Evolutionary conservation across 1,140 invertebrate genomes (phyloP), one percentile per base, ranked within the genome.

Genomic region (Sarcophaga peregrina): DNA sequence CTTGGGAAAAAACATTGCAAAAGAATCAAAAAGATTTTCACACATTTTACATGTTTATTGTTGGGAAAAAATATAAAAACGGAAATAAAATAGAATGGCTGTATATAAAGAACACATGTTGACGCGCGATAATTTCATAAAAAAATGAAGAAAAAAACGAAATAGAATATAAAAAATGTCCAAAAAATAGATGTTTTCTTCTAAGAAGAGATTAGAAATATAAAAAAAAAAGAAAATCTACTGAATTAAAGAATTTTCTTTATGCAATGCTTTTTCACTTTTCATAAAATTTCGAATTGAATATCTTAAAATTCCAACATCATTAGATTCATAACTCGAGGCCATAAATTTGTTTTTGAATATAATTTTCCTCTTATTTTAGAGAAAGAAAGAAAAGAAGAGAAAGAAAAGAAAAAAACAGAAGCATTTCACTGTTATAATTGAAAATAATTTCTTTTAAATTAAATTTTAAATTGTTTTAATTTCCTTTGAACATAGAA

Each of bases 61-160:
- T 68, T 68, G 8, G 20, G 20, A 68, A n/a, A 58, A 58, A 13
- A 13, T 15, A 58, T 15, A 58, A 58, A 58, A 13, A 8, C 45
- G 73, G n/a, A 47, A 15, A 13, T 5, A 75, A 4, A 15, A 13
- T 13, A 45, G 47, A 75, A 47, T 47, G 47, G 0, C n/a, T 17
- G 7, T 15, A n/a, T 15, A 50, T 17, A 47, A 20, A 78, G 47
- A 78, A 78, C 75, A 78, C 47, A 78, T 78, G 75, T 78, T 78
- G 75, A 78, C 75, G 75, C 48, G 75, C 50, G 75, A 78, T 78
- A 78, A 78, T 78, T 68, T 68, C 2, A n/a, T 37, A 68, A 13
- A 68, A 17, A 68, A 68, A 17, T 20, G 20, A 20, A 20, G 0
- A 68, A 68, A 58, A 11, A 58, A 10, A 37, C 25, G 4, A 37